These are phyloP conservation scores for Campoletis sonorensis DNA, from an alignment of 1,140 invertebrate genomes.

Conservation along the genomic window DNA sequence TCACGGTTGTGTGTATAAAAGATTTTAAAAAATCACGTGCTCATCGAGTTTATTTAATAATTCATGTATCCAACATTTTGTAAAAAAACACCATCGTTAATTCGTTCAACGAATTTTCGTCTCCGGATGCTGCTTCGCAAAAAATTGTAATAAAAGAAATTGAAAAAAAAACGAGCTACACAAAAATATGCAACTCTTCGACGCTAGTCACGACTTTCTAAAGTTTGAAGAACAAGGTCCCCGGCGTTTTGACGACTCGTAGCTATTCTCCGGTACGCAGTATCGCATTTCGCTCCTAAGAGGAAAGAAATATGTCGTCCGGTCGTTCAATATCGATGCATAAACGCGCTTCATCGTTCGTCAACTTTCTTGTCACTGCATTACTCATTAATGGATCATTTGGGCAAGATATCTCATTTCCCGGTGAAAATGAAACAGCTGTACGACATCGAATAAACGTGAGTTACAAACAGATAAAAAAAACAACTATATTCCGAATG, in stretches of 20 bases:
- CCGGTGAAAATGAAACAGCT: background rate
- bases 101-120: background rate
- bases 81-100: too few species aligned
- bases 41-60: too few species aligned
- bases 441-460: background rate
- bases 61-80: too few species aligned
- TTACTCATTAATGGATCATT: conserved; percentile 1
- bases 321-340: background rate
- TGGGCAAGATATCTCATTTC: conserved; percentile 32
- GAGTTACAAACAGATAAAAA: background rate
- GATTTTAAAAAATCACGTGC: too few species aligned
- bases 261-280: background rate
- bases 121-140: background rate
- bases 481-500: background rate
- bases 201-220: conserved; percentile 10
- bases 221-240: conserved; percentile 9
- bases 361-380: background rate
- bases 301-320: background rate
- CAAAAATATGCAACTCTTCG: background rate
- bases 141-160: background rate
- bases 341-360: background rate
- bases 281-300: background rate
- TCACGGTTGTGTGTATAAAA: too few species aligned
- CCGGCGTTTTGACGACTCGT: background rate
- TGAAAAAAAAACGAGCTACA: background rate